Percentiles rank a stretch among this genome's conserved stretches.
phyloP scores from a whole-genome alignment of 2,113 vertebrate species.

The Sceloporus tristichus region DNA sequence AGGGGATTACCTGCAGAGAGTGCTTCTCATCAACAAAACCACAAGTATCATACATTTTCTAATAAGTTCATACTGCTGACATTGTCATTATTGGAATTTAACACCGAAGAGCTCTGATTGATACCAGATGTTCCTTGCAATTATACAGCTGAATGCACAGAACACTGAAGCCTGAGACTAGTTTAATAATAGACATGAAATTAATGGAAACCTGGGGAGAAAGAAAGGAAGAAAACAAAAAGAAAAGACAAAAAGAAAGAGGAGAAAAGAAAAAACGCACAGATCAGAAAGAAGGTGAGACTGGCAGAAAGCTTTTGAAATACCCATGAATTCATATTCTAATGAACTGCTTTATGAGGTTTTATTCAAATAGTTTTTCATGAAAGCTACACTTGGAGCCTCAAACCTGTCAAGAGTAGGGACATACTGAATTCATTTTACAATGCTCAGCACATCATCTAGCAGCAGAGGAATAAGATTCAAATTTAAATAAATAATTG shows the following conservation, averaged over 20 bases:
- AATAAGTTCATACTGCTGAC: slow-evolving; percentile 69
- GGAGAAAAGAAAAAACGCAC: background rate
- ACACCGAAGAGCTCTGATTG: slow-evolving; percentile 55
- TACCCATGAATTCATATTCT: background rate
- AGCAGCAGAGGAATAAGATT: too few relatives aligned
- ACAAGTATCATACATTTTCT: slow-evolving; percentile 68
- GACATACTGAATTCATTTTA: background rate
- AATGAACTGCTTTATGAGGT: background rate
- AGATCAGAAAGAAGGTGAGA: slow-evolving; percentile 34
- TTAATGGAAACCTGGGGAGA: slow-evolving; percentile 52
- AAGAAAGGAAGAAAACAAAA: background rate
- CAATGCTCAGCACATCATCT: background rate
- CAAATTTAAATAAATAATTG: too few relatives aligned
- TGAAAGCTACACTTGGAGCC: background rate
- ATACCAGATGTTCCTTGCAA: slow-evolving; percentile 64
- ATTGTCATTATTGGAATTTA: slow-evolving; percentile 65
- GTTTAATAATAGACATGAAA: slow-evolving; percentile 63
- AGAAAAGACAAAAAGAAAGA: background rate
- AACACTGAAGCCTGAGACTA: slow-evolving; percentile 27
- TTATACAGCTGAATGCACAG: slow-evolving; percentile 58
- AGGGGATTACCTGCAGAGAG: slow-evolving; percentile 61
- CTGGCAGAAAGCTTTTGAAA: slow-evolving; percentile 31
- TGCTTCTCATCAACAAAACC: slow-evolving; percentile 55
- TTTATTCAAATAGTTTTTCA: background rate
- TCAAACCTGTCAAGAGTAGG: background rate